These are phyloP conservation scores for Peromyscus leucopus DNA, from an alignment of 2,113 vertebrate genomes.

Conservation along the genomic window DNA sequence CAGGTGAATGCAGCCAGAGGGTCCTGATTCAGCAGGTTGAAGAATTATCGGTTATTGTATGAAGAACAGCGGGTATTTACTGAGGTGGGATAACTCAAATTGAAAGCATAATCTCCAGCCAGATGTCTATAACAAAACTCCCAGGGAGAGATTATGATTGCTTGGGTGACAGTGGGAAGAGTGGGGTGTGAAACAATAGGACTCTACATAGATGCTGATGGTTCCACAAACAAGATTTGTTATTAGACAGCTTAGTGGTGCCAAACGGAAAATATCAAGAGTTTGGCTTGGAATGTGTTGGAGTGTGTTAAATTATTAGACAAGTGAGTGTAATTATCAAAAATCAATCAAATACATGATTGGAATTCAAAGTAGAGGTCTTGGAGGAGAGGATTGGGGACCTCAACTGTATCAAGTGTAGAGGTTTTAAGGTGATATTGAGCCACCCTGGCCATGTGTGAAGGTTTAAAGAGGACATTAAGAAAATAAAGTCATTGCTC, in stretches of 20 bases:
- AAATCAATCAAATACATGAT: neutral
- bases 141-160: neutral
- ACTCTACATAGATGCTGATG: neutral
- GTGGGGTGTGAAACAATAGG: accelerated
- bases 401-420: neutral
- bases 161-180: neutral
- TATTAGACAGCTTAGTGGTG: neutral
- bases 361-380: neutral
- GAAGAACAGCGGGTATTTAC: neutral
- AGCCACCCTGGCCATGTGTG: neutral
- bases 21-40: neutral
- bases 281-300: neutral
- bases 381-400: neutral
- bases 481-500: neutral
- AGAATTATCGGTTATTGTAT: neutral
- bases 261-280: neutral
- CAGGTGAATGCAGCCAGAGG: no score
- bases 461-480: neutral
- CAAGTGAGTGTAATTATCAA: neutral
- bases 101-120: neutral
- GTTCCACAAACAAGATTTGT: neutral
- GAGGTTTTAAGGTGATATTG: neutral
- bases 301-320: neutral
- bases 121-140: neutral
- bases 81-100: neutral